phyloP scores from a whole-genome alignment of 2,888 invertebrate species.

The Branchellion lobata region DNA sequence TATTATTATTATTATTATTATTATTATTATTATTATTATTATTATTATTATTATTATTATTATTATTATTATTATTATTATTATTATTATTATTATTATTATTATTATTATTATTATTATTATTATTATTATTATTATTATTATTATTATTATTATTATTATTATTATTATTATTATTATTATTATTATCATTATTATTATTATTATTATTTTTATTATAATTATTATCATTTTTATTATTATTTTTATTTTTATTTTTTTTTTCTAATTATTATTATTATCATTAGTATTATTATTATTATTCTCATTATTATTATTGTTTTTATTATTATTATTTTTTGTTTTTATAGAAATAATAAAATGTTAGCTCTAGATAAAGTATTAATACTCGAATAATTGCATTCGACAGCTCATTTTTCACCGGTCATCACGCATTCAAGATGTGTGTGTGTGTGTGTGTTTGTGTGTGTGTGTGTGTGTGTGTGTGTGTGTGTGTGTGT shows the following conservation, averaged over 20 bases:
- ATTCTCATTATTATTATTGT: background rate
- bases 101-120: background rate
- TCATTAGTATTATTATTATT: background rate
- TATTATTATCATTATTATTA: background rate
- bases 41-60: background rate
- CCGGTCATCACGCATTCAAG: too few relatives aligned
- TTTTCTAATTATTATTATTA: background rate
- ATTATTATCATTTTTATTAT: background rate
- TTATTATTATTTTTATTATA: background rate
- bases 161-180: background rate
- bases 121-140: background rate
- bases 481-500: too few relatives aligned
- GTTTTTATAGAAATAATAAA: too few relatives aligned
- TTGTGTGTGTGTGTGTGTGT: too few relatives aligned
- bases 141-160: background rate
- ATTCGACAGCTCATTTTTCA: too few relatives aligned
- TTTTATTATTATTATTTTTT: background rate
- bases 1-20: background rate
- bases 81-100: background rate
- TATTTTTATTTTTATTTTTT: background rate
- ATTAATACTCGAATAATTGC: too few relatives aligned
- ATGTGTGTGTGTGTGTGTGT: too few relatives aligned
- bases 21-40: background rate
- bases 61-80: background rate
- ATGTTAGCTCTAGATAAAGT: too few relatives aligned